Base-by-base conservation (phyloP, 2,888 invertebrate species). In the Ptychoptera albimana region DNA sequence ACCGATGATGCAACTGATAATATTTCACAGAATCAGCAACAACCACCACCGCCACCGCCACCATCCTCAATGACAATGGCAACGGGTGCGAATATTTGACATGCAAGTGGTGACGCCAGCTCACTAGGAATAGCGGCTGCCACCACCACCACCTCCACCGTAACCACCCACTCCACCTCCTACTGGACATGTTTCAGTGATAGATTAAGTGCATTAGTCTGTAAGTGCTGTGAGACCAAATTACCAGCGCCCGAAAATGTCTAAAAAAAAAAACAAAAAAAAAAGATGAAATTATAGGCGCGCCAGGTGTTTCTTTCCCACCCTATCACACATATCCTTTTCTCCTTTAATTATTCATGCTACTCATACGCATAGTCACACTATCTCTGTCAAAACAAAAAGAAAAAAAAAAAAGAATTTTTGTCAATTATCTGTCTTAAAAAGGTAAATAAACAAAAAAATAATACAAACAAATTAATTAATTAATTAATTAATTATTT, bases 241-340 rank as follows among this genome's bases (percentile, higher is more conserved):
- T 54, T 65, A 50, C 65, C 64, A 39, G 63, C 61, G 51, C 64
- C 64, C 50, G 64, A 64, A 50, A 63, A 63, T 58, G 63, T 65
- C 50, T 65, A 61, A 47, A 42, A 42, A 42, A 35, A 32, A 32
- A 32, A 32, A 30, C 30, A 30, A 30, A 30, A 30, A 30, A 9
- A 30, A 30, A 30, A n/a, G n/a, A n/a, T n/a, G n/a, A n/a, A n/a
- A n/a, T n/a, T n/a, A n/a, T n/a, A n/a, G n/a, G n/a, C n/a, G n/a
- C n/a, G n/a, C n/a, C n/a, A n/a, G n/a, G n/a, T n/a, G n/a, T n/a
- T n/a, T n/a, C n/a, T n/a, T n/a, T n/a, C n/a, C n/a, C n/a, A n/a
- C n/a, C n/a, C n/a, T n/a, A n/a, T n/a, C n/a, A n/a, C n/a, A n/a
- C n/a, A n/a, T n/a, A n/a, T n/a, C n/a, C n/a, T n/a, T n/a, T n/a